Conservation (phyloP, 2,888 invertebrate species). For the Metacarcinus magister region DNA sequence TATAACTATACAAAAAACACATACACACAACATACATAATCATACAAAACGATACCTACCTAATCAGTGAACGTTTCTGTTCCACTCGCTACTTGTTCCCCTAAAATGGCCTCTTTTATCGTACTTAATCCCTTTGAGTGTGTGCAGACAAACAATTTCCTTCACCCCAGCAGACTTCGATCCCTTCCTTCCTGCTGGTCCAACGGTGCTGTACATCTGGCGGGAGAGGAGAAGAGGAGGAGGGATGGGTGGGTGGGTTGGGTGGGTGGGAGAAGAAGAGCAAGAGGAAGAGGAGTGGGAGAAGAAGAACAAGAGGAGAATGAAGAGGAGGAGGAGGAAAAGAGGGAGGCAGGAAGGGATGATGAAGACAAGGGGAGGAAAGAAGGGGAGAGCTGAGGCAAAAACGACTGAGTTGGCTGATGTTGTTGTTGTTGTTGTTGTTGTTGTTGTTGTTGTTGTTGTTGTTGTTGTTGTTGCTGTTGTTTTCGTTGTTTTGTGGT, state of each 20-base stretch:
- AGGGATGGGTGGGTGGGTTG: not conserved
- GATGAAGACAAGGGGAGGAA: not conserved
- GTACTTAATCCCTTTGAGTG: slow-evolving; percentile 11
- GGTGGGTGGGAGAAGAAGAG: not conserved
- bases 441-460: not conserved
- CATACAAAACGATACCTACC: not conserved
- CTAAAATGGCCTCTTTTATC: not conserved
- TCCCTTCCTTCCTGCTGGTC: slow-evolving; percentile 38
- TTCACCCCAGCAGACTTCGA: slow-evolving; percentile 15
- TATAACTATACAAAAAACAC: not conserved
- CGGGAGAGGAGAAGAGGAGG: slow-evolving; percentile 21
- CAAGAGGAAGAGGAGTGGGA: not conserved
- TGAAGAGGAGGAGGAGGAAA: not conserved
- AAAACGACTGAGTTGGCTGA: not conserved
- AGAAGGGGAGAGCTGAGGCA: slow-evolving; percentile 34
- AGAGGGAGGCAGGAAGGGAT: not conserved
- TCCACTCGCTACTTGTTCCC: not conserved
- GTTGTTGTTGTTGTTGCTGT: not conserved
- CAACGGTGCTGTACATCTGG: slow-evolving; percentile 29
- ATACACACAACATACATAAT: not conserved
- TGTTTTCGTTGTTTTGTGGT: not conserved
- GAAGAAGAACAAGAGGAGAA: not conserved
- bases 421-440: not conserved
- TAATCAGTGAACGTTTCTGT: not conserved
- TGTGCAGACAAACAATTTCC: slow-evolving; percentile 45